phyloP scores from a whole-genome alignment of 2,797 vertebrate genomes.

The Lacerta viridis region DNA sequence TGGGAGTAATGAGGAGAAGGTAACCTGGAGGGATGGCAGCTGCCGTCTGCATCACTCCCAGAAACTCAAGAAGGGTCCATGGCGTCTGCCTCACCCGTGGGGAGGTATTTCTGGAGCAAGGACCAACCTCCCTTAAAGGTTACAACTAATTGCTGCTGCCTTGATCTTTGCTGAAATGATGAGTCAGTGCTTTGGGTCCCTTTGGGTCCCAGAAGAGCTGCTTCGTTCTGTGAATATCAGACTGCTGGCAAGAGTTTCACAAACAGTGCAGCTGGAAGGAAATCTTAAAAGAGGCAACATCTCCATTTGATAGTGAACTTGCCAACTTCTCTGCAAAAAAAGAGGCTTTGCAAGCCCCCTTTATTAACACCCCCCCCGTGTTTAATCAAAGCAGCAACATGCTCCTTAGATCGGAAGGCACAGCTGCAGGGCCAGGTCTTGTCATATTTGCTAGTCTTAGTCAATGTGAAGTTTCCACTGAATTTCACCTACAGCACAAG shows the following conservation, averaged over 20 bases:
- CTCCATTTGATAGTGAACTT: neutral
- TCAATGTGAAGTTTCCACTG: too few relatives aligned
- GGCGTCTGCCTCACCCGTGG: neutral
- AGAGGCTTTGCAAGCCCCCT: too few relatives aligned
- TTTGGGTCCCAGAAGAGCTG: neutral
- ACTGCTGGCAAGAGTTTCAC: neutral
- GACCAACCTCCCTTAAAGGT: constrained; percentile 3
- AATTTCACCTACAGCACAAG: too few relatives aligned
- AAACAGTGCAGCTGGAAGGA: neutral
- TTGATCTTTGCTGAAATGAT: neutral
- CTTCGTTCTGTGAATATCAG: neutral
- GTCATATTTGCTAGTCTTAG: neutral
- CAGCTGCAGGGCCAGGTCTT: neutral
- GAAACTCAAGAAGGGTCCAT: neutral
- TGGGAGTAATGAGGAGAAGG: neutral
- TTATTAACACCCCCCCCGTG: neutral
- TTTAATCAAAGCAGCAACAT: neutral
- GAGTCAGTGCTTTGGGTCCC: neutral
- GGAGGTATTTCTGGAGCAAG: neutral
- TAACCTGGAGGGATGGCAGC: neutral
- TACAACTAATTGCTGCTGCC: neutral
- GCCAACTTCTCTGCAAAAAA: neutral
- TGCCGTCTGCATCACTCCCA: neutral
- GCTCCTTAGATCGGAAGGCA: neutral
- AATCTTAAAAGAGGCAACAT: neutral